phyloP scores from a whole-genome alignment of 2,113 vertebrate genomes.

The Carassius auratus region DNA sequence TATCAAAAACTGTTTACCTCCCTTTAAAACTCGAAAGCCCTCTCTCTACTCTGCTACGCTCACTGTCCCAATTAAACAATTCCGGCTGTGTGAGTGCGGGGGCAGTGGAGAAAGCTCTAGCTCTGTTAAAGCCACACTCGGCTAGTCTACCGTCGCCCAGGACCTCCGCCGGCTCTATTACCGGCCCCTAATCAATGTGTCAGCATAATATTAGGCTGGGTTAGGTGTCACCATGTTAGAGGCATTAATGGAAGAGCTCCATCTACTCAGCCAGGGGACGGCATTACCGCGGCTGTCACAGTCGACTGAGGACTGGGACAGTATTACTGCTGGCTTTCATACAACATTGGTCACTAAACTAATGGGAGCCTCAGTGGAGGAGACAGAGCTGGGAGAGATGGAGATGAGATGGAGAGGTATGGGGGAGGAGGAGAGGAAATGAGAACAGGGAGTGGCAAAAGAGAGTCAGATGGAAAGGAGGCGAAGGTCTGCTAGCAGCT shows the following conservation, averaged over 20 bases:
- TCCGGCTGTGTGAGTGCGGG: slow-evolving; percentile 40
- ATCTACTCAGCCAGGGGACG: slow-evolving; percentile 58
- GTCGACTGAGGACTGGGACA: slow-evolving; percentile 69
- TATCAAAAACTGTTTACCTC: neutral
- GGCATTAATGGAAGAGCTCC: slow-evolving; percentile 91
- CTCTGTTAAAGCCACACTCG: slow-evolving; percentile 32
- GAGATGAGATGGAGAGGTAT: slow-evolving; percentile 48
- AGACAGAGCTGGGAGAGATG: slow-evolving; percentile 59
- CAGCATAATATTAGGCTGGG: slow-evolving; percentile 88
- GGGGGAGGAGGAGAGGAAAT: slow-evolving; percentile 42
- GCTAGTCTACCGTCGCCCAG: slow-evolving; percentile 41
- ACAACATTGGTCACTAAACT: slow-evolving; percentile 85
- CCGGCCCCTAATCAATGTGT: slow-evolving; percentile 86
- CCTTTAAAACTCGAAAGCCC: slow-evolving; percentile 8
- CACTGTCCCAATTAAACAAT: slow-evolving; percentile 50
- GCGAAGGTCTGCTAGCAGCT: slow-evolving; percentile 45
- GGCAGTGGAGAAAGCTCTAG: neutral
- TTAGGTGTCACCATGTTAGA: slow-evolving; percentile 91
- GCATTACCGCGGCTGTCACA: slow-evolving; percentile 58
- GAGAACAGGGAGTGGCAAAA: slow-evolving; percentile 38
- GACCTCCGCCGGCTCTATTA: slow-evolving; percentile 83
- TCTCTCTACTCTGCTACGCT: slow-evolving; percentile 24
- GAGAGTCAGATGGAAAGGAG: slow-evolving; percentile 41
- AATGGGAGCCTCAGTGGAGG: slow-evolving; percentile 66
- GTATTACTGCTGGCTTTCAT: slow-evolving; percentile 61